These are phyloP conservation scores for Pachydiplax longipennis DNA, from an alignment of 2,888 invertebrate species.

Conservation along the genomic window DNA sequence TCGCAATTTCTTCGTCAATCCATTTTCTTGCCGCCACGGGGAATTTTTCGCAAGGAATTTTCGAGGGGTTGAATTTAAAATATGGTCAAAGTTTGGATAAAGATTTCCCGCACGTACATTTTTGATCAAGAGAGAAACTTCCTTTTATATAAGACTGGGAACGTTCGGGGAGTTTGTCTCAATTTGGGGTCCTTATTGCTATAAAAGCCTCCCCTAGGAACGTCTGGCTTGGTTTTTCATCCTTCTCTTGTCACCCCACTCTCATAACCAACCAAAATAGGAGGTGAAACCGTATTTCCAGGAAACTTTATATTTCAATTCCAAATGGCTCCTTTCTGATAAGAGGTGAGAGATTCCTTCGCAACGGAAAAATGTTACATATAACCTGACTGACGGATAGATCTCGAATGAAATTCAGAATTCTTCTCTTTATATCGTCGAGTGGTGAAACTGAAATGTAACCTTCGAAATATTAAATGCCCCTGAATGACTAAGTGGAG, in stretches of 20 bases:
- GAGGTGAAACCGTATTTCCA: background rate
- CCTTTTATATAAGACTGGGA: background rate
- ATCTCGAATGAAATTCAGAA: background rate
- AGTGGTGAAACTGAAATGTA: background rate
- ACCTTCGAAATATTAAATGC: no score
- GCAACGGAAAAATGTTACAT: background rate
- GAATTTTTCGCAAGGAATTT: no score
- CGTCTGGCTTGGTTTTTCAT: background rate
- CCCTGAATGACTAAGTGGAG: no score
- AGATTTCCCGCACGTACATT: background rate
- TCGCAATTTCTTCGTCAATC: no score
- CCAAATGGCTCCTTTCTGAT: background rate
- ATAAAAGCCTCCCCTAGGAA: background rate
- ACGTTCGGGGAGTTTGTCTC: background rate
- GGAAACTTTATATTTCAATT: background rate
- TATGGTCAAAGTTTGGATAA: no score
- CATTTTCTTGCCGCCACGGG: no score
- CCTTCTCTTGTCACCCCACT: background rate
- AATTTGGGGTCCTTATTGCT: constrained; percentile 9
- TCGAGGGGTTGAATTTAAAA: no score
- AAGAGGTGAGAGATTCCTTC: background rate
- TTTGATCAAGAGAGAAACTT: background rate
- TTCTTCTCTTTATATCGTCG: background rate
- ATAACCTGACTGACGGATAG: no score
- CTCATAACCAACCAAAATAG: background rate